These are phyloP conservation scores for Hirudinaria manillensis DNA, from an alignment of 2,888 invertebrate species.

Conservation along the genomic window DNA sequence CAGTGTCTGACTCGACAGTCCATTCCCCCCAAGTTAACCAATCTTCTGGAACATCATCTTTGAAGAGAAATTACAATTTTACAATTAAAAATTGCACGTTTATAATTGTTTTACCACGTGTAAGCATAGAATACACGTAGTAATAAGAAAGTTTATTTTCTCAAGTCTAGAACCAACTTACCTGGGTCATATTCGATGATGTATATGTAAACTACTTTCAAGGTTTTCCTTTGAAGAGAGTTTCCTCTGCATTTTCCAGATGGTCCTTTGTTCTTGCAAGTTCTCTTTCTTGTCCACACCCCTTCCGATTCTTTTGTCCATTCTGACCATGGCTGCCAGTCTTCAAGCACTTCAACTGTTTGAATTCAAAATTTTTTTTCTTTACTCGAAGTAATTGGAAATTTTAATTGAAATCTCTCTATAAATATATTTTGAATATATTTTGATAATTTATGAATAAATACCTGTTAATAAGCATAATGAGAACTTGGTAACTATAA, in stretches of 20 bases:
- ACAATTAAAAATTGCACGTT: not conserved
- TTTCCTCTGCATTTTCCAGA: conserved; percentile 23
- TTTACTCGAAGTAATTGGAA: too few species aligned
- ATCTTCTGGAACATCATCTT: conserved; percentile 23
- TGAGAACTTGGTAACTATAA: too few species aligned
- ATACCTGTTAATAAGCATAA: too few species aligned
- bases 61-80: not conserved
- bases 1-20: not conserved
- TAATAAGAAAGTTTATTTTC: too few species aligned
- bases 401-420: too few species aligned
- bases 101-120: too few species aligned
- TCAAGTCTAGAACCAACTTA: too few species aligned
- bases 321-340: conserved; percentile 12
- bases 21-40: conserved; percentile 23
- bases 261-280: not conserved
- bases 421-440: too few species aligned
- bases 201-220: not conserved
- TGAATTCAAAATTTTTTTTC: too few species aligned
- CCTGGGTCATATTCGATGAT: too few species aligned
- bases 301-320: conserved; percentile 9
- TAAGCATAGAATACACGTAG: too few species aligned
- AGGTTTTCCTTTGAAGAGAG: not conserved
- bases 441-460: too few species aligned
- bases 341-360: conserved; percentile 20
- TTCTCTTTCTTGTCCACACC: conserved; percentile 7